Conservation (phyloP, 2,888 invertebrate genomes). For the Baccha elongata region DNA sequence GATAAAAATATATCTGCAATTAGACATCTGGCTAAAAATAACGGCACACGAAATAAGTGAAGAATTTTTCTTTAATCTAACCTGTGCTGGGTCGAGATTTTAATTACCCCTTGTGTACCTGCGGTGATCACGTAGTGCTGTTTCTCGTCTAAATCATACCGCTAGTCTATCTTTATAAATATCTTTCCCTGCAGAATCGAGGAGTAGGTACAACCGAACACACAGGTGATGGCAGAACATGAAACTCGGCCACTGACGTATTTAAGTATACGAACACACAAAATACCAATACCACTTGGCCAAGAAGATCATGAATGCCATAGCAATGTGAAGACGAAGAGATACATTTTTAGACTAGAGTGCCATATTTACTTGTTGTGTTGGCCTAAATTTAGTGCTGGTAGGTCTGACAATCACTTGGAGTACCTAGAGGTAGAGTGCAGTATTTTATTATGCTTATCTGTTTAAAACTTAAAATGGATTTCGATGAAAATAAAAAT, state of each 20-base stretch:
- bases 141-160: slow-evolving; percentile 58
- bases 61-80: slow-evolving; percentile 59
- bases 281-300: not conserved
- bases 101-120: slow-evolving; percentile 60
- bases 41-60: slow-evolving; percentile 71
- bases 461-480: slow-evolving; percentile 45
- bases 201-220: slow-evolving; percentile 2
- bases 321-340: slow-evolving; percentile 12
- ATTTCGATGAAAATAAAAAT: slow-evolving; percentile 49
- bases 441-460: slow-evolving; percentile 25
- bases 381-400: slow-evolving; percentile 49
- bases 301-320: slow-evolving; percentile 1
- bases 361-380: slow-evolving; percentile 45
- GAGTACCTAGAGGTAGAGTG: not conserved
- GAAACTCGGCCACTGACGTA: slow-evolving; percentile 63
- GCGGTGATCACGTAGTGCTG: slow-evolving; percentile 54
- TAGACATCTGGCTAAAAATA: slow-evolving; percentile 71
- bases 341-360: slow-evolving; percentile 49
- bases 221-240: slow-evolving; percentile 56
- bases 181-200: slow-evolving; percentile 32
- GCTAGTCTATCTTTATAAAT: slow-evolving; percentile 58
- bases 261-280: not conserved
- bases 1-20: slow-evolving; percentile 58
- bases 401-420: slow-evolving; percentile 18
- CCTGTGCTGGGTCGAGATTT: slow-evolving; percentile 51